Evolutionary conservation across 2,888 invertebrate genomes (phyloP), one percentile per base, ranked within the genome.

Genomic region (Amphipyra tragopoginis): DNA sequence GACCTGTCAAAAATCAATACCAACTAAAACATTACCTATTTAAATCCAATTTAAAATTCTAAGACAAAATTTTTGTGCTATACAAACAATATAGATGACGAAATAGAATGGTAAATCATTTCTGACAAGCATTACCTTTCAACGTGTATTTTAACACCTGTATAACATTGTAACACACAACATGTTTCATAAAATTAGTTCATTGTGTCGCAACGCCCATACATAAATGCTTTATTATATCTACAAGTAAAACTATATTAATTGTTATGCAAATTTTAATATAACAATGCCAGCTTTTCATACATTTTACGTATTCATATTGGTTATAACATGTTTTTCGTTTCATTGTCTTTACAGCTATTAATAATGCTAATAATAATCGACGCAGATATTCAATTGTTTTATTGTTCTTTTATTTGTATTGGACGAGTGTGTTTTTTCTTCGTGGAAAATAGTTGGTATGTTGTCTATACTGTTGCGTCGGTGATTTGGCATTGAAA

Each of bases 321-420:
- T 57, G 64, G 77, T 81, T 83, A 72, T 73, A 78, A 79, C 71
- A 76, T 84, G 77, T 86, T 84, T 87, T 87, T 77, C 78, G 67
- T 68, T 65, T 59, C 58, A 79, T 84, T 84, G 75, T 84, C 78
- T 33, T 29, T 58, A 58, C 67, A 33, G 55, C 70, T 75, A 82
- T 84, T 83, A 85, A 88, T 87, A 84, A 83, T 82, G 81, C 81
- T 86, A 87, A 73, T 77, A 72, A 48, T 72, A 65, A 88, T 88
- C 86, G 85, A 88, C 84, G 85, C 77, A 85, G 69, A 38, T 58
- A 64, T 45, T 42, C 54, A 11, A 51, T 67, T 77, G 77, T 75
- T 38, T 34, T 33, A 42, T 50, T 70, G 43, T 59, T 42, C 26
- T 58, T 13, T 48, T 74, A n/a, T 69, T 65, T 68, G 58, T 72